Base-by-base conservation (phyloP, 2,113 vertebrate species). In the Dolichallabes microphthalmus region DNA sequence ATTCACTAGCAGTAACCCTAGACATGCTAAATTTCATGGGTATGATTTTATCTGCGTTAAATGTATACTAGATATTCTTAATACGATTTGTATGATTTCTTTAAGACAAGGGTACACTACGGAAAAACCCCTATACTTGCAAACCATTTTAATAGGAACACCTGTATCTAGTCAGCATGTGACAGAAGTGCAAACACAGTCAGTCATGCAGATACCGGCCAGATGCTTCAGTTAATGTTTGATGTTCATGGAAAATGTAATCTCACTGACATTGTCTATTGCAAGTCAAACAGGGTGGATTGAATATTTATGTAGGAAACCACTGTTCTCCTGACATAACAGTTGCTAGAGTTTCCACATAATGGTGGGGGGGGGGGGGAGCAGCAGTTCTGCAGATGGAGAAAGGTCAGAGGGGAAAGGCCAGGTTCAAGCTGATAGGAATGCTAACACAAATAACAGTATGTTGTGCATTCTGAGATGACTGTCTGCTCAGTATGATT, bases 1-100 rank as follows among this genome's bases (percentile, higher is more conserved):
- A 14, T 77, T 74, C 45, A 63, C 32, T 80, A 68, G 73, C 83
- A 85, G 71, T 71, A 82, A 77, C 4, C 27, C 73, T 55, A 15
- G 68, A 83, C 45, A 64, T 64, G 71, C 45, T 20, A 53, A 50
- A 74, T 22, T 52, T 76, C 52, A 53, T 30, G 50, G 35, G 20
- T 64, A 64, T 53, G 39, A 30, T 60, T 74, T 50, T 74, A 61
- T 77, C 27, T 66, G 39, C 32, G 45, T 84, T 27, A 17, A 35
- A 32, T n/a, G 19, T 55, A 4, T 22, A 19, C 3, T 60, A 32
- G 20, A 77, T 74, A 30, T 57, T 78, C 27, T 32, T 57, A 19
- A 57, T 57, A 58, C 19, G 13, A 32, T 22, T 30, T 58, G n/a
- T 32, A 53, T 30, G 11, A 20, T 78, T 10, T 55, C 27, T 17